Evolutionary conservation across 2,888 invertebrate genomes (phyloP), one percentile per base, ranked within the genome.

Genomic region (Drosophila nigritarsus): DNA sequence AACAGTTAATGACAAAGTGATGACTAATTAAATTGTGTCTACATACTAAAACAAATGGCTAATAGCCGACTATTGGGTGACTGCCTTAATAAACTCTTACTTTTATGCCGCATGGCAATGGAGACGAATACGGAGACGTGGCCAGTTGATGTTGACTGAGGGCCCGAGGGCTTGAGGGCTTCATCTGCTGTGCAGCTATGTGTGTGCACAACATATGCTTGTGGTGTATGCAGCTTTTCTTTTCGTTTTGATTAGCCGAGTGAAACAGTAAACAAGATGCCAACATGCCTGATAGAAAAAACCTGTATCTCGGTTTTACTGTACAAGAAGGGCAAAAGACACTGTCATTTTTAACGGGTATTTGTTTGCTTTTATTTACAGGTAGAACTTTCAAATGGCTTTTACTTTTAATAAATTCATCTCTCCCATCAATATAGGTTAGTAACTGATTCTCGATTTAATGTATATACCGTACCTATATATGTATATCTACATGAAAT

Each of bases 21-120:
- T 79, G 58, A 82, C 75, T 82, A 87, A 89, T 89, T 84, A 75
- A 89, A 85, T 65, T 63, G 70, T 73, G 78, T 68, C 73, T 66
- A 71, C 49, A 60, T 71, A 70, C 24, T 6, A 24, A 74, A 78
- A 64, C 69, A 75, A 78, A 75, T 61, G 45, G 69, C 68, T 87
- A 84, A 89, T 84, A 65, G 81, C 53, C 68, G 32, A 40, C 66
- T 40, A 80, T 88, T 88, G 89, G 87, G 61, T 54, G 61, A 64
- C 59, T 78, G 64, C 53, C 36, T 60, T 63, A 61, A 60, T 77
- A 58, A 75, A 72, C 74, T 75, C 75, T 75, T 75, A 75, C 74
- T 75, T 75, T 75, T 65, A 29, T 32, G 49, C 24, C 68, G 32
- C 27, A 36, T 20, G 27, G 34, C 49, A 20, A 36, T n/a, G 55